phyloP scores from a whole-genome alignment of 2,113 vertebrate species.

The Heliornis fulica region DNA sequence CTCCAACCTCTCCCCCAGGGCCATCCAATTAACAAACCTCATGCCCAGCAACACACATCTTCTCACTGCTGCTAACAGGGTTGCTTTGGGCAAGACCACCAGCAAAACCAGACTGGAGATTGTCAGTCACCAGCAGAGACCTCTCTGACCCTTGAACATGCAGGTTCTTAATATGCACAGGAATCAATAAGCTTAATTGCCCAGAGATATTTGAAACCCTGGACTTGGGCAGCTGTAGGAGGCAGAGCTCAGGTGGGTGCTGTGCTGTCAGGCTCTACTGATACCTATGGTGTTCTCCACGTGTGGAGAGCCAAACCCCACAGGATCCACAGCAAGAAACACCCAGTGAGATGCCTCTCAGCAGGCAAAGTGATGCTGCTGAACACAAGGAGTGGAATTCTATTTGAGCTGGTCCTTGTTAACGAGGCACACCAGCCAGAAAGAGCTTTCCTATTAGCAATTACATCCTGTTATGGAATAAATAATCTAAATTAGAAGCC shows the following conservation, averaged over 20 bases:
- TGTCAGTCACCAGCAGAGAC: neutral
- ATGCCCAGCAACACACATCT: neutral
- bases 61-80: neutral
- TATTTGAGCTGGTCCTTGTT: neutral
- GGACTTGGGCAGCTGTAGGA: neutral
- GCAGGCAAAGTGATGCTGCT: neutral
- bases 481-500: neutral
- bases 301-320: fast-evolving
- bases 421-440: neutral
- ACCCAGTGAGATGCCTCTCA: neutral
- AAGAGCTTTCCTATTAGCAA: neutral
- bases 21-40: neutral
- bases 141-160: fast-evolving
- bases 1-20: fast-evolving
- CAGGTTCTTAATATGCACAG: neutral
- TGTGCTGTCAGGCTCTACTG: neutral
- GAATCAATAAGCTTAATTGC: neutral
- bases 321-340: neutral
- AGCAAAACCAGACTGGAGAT: neutral
- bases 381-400: neutral
- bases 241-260: fast-evolving
- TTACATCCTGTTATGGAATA: neutral
- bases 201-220: neutral
- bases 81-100: neutral
- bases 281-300: fast-evolving